A percentile compares a stretch with the other conserved stretches of the same genome.
Evolutionary conservation across 2,888 invertebrate species (phyloP).

Genomic region (Panzeria rudis): DNA sequence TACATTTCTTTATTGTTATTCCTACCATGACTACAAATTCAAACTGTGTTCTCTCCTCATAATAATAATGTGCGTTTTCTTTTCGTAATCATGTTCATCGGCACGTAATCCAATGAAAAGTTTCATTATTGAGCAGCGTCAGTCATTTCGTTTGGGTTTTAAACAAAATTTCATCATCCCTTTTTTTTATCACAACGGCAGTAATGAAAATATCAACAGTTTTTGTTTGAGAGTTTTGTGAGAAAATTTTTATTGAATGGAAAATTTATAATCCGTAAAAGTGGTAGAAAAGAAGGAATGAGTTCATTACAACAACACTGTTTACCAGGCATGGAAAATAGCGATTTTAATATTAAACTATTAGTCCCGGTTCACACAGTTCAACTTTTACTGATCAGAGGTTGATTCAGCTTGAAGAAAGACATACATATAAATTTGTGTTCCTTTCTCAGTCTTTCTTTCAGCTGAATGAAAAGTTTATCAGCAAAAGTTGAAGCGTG

Average conservation of each 20-base stretch:
- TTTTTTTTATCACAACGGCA: slow-evolving; percentile 5
- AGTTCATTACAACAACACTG: slow-evolving; percentile 10
- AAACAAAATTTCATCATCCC: slow-evolving; percentile 36
- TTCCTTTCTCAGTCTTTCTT: too few relatives aligned
- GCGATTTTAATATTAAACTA: background rate
- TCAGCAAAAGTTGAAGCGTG: too few relatives aligned
- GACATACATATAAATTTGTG: too few relatives aligned
- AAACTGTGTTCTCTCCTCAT: background rate
- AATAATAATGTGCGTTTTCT: background rate
- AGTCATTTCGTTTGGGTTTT: background rate
- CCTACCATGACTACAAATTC: background rate
- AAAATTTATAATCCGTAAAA: background rate
- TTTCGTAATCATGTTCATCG: slow-evolving; percentile 41
- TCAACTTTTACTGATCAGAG: too few relatives aligned
- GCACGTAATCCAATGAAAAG: slow-evolving; percentile 48
- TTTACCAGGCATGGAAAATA: background rate
- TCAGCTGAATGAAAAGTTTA: too few relatives aligned
- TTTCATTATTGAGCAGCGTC: background rate
- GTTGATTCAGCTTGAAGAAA: too few relatives aligned
- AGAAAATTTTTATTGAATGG: slow-evolving; percentile 5
- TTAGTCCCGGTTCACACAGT: too few relatives aligned
- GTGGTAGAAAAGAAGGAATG: background rate
- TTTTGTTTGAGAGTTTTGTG: slow-evolving; percentile 7
- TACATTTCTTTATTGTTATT: background rate
- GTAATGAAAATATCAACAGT: background rate